Conservation (phyloP, 2,113 vertebrate genomes). For the Bubalus kerabau region DNA sequence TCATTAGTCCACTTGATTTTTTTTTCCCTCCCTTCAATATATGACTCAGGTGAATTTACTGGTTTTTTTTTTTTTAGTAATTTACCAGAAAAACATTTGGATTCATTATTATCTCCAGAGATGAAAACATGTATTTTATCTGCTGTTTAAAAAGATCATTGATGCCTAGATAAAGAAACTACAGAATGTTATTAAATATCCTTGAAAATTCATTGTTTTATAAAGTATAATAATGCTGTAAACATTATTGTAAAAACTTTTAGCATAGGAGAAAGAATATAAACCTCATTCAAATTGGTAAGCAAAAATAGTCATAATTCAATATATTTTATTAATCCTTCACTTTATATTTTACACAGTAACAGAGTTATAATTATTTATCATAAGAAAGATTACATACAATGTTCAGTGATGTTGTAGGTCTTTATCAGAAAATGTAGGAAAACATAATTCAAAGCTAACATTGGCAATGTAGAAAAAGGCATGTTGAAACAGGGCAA, state of each 20-base stretch:
- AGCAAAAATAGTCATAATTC: constrained; percentile 39
- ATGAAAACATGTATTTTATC: background rate
- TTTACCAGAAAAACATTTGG: background rate
- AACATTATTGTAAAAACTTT: constrained; percentile 19
- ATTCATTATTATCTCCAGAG: background rate
- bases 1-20: background rate
- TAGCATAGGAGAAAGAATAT: background rate
- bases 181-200: background rate
- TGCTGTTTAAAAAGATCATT: background rate
- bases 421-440: constrained; percentile 32
- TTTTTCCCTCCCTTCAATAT: background rate
- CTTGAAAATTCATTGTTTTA: background rate
- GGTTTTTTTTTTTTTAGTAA: background rate
- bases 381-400: constrained; percentile 30
- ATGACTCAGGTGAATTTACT: background rate
- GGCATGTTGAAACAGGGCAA: constrained; percentile 48
- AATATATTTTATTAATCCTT: constrained; percentile 12
- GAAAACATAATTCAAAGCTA: constrained; percentile 26
- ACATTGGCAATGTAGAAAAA: constrained; percentile 34
- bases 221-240: background rate
- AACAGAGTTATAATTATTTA: background rate
- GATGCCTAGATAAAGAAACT: background rate
- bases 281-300: background rate
- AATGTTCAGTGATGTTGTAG: constrained; percentile 49
- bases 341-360: constrained; percentile 19